Conservation (phyloP, 2,888 invertebrate genomes). For the Serrognathus titanus region DNA sequence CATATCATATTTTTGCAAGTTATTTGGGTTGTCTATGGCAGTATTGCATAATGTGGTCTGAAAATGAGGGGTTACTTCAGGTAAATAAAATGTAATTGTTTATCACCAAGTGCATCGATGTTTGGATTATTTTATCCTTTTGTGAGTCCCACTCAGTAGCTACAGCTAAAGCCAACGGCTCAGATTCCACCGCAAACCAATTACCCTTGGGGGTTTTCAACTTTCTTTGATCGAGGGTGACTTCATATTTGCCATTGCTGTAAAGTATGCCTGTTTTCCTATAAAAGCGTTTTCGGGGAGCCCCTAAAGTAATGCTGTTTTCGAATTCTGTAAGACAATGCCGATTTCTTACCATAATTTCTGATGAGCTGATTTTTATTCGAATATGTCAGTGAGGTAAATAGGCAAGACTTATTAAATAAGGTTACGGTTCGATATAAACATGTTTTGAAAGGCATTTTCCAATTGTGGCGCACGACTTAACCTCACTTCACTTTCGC, state of each 20-base stretch:
- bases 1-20: slow-evolving; percentile 70
- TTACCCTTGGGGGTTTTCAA: slow-evolving; percentile 87
- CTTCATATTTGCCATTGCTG: slow-evolving; percentile 72
- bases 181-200: slow-evolving; percentile 72
- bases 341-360: slow-evolving; percentile 7
- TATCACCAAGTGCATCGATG: slow-evolving; percentile 84
- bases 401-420: background rate
- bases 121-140: slow-evolving; percentile 68
- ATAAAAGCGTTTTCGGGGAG: slow-evolving; percentile 67
- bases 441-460: slow-evolving; percentile 1
- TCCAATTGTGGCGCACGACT: background rate
- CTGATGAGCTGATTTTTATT: background rate
- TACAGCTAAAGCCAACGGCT: slow-evolving; percentile 87
- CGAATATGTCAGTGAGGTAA: background rate
- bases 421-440: background rate
- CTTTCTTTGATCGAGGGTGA: slow-evolving; percentile 83
- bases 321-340: background rate
- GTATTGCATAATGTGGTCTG: slow-evolving; percentile 89
- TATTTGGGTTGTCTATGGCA: slow-evolving; percentile 88
- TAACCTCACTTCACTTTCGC: no score
- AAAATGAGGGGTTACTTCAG: slow-evolving; percentile 30
- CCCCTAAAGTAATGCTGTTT: slow-evolving; percentile 25
- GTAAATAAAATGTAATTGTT: background rate
- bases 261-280: slow-evolving; percentile 68
- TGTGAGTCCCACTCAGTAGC: slow-evolving; percentile 95